Evolutionary conservation across 1,140 invertebrate genomes (phyloP), one percentile per base, ranked within the genome.

Genomic region (Schlechtendalia chinensis): DNA sequence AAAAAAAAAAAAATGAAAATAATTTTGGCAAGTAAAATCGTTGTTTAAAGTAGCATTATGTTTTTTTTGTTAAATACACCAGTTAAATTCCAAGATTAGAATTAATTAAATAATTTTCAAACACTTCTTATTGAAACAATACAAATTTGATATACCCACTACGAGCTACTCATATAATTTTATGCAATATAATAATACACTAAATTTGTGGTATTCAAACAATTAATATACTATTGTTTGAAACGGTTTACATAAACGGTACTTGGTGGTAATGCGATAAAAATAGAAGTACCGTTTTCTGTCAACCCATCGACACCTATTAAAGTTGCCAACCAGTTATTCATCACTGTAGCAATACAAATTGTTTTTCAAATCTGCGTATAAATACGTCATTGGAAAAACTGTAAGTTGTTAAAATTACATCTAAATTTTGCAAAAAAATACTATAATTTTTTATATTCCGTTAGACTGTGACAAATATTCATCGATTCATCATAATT

Each of bases 221-320:
- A 67, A 69, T 69, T 69, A 69, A 22, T 8, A 22, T 5, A 69
- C 32, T 24, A 69, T 69, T 69, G 65, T 69, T 24, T 47, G 39
- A 69, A 24, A 22, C 14, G 14, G 39, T 27, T 4, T 39, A 22
- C 54, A 22, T 24, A 27, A 50, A 69, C 67, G 22, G 67, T 69
- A 69, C 45, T 27, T 69, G 5, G 6, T 47, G 14, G 47, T 50
- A 69, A 19, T 24, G 24, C 22, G 67, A 69, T 69, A 69, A 50
- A 50, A 69, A 69, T 69, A 50, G 67, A 69, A 69, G n/a, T 69
- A 69, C 67, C 67, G 67, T 69, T 69, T 1, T 50, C 5, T 69
- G 67, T 69, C 67, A 69, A 69, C 24, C 6, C 45, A 27, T 69
- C 45, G 47, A 50, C 47, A 50, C 67, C 10, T 69, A 69, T 69